Evolutionary conservation across 37 sponge, comb jelly and placozoan genomes (phyloP), one percentile per base, ranked within the genome.

Genomic region (Petrosia ficiformis): DNA sequence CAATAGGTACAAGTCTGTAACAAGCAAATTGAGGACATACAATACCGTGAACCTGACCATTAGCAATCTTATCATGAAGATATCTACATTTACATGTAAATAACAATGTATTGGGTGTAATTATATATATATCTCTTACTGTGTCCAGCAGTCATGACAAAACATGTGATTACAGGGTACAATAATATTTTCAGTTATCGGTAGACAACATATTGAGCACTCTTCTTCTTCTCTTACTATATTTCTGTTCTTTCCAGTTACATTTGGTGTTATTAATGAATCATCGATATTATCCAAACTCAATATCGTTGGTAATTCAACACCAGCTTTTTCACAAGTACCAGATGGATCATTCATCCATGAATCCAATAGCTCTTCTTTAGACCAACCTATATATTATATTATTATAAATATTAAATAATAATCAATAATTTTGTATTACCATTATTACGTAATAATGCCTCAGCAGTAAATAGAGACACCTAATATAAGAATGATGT

Each of bases 1-100:
- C 96, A 72, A 92, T 60, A 44, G 96, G 96, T 5, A 95, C 90
- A 1, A 86, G 87, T 38, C 78, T 88, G 76, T 80, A 86, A 80
- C 96, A 95, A 67, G 67, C 75, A 36, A 86, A 85, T 22, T 82
- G 87, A 0, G 96, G 96, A 76, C 96, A 95, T 41, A 44, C 64
- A 39, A 95, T 88, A 16, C 61, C 58, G 19, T 88, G 90, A n/a
- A 83, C 61, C 25, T 89, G 86, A 26, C 86, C 85, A n/a, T 64
- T 75, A 44, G 67, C 59, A 26, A 95, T 93, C 76, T 71, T 83
- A 3, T 29, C 58, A 37, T 89, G 83, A 21, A 89, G 44, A 39
- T 83, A 89, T 73, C 87, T 86, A 56, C 48, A 79, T 39, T 42
- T 52, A 14, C 24, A 44, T 63, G 43, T 22, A 40, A 1, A 1